phyloP scores from a whole-genome alignment of 2,797 vertebrate species.

The Crax fasciolata region DNA sequence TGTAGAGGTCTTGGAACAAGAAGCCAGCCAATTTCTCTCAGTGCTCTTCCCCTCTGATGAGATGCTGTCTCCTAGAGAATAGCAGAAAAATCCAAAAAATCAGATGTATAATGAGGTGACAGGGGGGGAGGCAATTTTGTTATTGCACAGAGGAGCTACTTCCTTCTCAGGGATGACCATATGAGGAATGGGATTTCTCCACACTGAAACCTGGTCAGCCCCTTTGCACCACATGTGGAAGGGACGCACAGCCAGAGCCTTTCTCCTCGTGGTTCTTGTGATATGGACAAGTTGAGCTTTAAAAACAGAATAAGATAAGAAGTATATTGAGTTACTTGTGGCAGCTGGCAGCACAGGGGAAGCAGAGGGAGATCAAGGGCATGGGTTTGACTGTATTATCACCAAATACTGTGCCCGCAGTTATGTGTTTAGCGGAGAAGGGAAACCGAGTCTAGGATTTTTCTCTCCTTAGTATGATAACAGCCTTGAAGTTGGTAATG shows the following conservation, averaged over 20 bases:
- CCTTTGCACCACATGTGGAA: background rate
- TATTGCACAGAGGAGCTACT: background rate
- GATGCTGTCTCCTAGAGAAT: background rate
- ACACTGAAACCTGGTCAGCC: background rate
- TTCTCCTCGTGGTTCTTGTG: background rate
- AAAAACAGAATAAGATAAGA: background rate
- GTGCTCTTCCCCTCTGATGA: background rate
- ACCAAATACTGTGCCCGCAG: background rate
- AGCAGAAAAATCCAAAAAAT: background rate
- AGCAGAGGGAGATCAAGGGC: background rate
- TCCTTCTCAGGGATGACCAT: accelerated
- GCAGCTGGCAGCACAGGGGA: background rate
- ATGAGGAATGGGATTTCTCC: background rate
- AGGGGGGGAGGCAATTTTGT: background rate
- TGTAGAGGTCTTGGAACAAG: background rate
- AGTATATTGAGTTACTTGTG: accelerated
- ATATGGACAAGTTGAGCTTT: background rate
- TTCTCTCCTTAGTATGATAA: background rate
- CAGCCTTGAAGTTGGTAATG: constrained; percentile 5
- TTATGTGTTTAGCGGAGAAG: background rate
- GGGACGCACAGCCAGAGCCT: background rate
- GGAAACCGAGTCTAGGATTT: background rate
- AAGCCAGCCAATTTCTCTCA: background rate
- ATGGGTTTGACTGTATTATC: background rate
- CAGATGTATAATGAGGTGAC: accelerated